Percentiles rank a stretch among this genome's conserved stretches.
These are phyloP conservation scores for Brenthis daphne DNA, from an alignment of 2,888 invertebrate genomes.

Conservation along the genomic window DNA sequence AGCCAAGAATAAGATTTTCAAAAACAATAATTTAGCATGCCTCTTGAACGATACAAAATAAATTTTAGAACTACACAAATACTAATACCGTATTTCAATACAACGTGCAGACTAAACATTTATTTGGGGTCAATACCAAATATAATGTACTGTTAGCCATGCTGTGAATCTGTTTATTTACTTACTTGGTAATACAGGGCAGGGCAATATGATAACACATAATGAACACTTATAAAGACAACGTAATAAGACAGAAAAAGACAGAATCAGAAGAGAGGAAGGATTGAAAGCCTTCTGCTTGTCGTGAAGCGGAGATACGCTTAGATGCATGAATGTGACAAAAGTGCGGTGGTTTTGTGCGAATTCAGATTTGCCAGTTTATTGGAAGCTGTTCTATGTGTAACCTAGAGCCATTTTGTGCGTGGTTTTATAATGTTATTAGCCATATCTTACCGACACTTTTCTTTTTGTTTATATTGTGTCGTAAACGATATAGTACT, in stretches of 20 bases:
- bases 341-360: constrained; percentile 66
- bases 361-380: constrained; percentile 49
- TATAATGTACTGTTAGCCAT: constrained; percentile 69
- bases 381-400: constrained; percentile 62
- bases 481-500: constrained; percentile 16
- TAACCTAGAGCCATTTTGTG: constrained; percentile 73
- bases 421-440: constrained; percentile 45
- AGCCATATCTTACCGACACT: constrained; percentile 25
- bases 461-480: constrained; percentile 17
- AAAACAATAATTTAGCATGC: constrained; percentile 62
- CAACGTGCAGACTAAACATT: constrained; percentile 81
- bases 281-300: constrained; percentile 59
- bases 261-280: constrained; percentile 57
- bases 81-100: constrained; percentile 68
- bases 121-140: constrained; percentile 67
- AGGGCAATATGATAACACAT: constrained; percentile 55
- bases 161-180: constrained; percentile 56
- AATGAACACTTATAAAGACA: constrained; percentile 58
- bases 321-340: constrained; percentile 66
- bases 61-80: constrained; percentile 67
- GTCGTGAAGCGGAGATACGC: constrained; percentile 55
- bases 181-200: constrained; percentile 59
- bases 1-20: constrained; percentile 37
- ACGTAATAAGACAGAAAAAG: constrained; percentile 58
- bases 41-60: constrained; percentile 63